Conservation (phyloP, 2,797 vertebrate genomes). For the Mormyrops boulengeri region DNA sequence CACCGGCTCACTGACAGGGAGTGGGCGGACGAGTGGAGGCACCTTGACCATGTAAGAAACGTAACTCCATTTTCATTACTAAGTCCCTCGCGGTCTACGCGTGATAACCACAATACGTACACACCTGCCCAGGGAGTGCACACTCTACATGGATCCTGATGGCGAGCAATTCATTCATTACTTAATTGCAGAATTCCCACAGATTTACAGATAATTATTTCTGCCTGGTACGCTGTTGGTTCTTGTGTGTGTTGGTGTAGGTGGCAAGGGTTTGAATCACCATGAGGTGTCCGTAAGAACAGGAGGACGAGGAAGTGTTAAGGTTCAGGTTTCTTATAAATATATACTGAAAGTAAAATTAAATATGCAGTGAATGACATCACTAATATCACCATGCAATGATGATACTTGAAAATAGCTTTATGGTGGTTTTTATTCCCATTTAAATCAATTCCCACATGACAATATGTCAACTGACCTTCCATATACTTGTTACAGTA, state of each 20-base stretch:
- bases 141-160: neutral
- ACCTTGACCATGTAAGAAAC: slow-evolving; percentile 73
- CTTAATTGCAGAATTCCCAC: neutral
- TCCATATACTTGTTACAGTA: neutral
- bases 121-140: neutral
- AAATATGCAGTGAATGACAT: neutral
- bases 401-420: neutral
- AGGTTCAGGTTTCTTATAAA: neutral
- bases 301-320: neutral
- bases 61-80: neutral
- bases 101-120: neutral
- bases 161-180: neutral
- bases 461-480: neutral
- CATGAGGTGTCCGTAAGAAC: neutral
- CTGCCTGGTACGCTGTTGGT: neutral
- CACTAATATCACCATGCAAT: neutral
- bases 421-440: neutral
- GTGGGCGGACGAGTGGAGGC: slow-evolving; percentile 87
- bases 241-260: neutral
- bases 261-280: neutral
- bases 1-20: slow-evolving; percentile 83
- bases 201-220: neutral
- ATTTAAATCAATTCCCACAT: neutral
- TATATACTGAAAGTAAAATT: neutral
- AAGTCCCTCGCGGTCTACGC: neutral